phyloP scores from a whole-genome alignment of 2,888 invertebrate genomes.

The Abrostola tripartita region DNA sequence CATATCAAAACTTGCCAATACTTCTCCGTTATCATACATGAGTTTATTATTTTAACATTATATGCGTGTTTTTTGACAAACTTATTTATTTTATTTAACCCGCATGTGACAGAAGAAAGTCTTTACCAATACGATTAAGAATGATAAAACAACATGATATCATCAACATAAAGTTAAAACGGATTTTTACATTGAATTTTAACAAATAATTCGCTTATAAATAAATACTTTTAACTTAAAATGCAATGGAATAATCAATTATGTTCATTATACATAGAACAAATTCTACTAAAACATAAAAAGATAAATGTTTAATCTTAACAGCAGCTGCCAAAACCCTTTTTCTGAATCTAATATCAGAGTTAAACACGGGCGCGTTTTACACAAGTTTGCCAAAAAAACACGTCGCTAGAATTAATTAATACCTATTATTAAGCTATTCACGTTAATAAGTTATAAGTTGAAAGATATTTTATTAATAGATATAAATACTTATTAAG shows the following conservation, averaged over 20 bases:
- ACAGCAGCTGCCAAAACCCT: constrained; percentile 48
- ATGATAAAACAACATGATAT: constrained; percentile 4
- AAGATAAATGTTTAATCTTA: neutral
- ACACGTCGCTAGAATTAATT: constrained; percentile 62
- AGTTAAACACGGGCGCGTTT: constrained; percentile 1
- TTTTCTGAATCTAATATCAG: neutral
- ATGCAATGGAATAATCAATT: neutral
- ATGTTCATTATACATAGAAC: neutral
- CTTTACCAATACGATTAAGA: neutral
- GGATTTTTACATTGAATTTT: neutral
- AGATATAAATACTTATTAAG: constrained; percentile 72
- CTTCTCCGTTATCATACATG: constrained; percentile 62
- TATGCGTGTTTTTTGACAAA: constrained; percentile 51
- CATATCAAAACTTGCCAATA: constrained; percentile 78
- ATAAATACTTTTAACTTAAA: neutral
- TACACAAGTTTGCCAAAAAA: constrained; percentile 70
- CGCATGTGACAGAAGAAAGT: neutral
- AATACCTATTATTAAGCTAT: constrained; percentile 72
- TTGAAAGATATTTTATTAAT: constrained; percentile 67
- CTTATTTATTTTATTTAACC: constrained; percentile 23
- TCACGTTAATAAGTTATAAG: constrained; percentile 77
- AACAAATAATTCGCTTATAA: neutral
- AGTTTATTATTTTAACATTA: constrained; percentile 57
- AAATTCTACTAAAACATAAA: neutral
- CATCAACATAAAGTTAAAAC: constrained; percentile 1